These are phyloP conservation scores for Agapostemon virescens DNA, from an alignment of 2,888 invertebrate genomes.

Conservation along the genomic window DNA sequence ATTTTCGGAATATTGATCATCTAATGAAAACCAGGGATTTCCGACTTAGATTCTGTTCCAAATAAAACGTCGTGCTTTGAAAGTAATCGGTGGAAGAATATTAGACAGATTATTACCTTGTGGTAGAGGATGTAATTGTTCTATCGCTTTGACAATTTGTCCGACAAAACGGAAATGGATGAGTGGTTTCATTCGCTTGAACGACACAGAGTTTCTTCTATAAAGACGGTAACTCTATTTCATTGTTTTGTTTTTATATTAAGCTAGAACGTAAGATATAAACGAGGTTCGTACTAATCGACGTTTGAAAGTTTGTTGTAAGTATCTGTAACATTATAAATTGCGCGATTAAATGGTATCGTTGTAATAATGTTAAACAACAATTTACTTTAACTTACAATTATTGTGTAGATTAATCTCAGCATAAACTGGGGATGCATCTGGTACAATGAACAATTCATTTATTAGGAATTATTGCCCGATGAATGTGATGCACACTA, in stretches of 20 bases:
- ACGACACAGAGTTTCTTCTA: conserved; percentile 7
- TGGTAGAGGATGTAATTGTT: background rate
- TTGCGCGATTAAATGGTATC: background rate
- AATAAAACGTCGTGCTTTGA: conserved; percentile 1
- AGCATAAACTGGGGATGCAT: conserved; percentile 12
- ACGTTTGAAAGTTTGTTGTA: background rate
- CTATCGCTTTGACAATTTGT: background rate
- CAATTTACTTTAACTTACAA: no score
- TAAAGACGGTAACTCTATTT: conserved; percentile 12
- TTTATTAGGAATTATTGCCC: conserved; percentile 12
- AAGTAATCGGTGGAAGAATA: background rate
- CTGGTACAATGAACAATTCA: conserved; percentile 8
- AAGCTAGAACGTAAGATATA: background rate
- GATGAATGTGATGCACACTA: conserved; percentile 23
- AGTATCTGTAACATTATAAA: background rate
- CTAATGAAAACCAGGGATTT: conserved; percentile 25
- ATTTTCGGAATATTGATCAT: conserved; percentile 44
- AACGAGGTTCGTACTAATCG: conserved; percentile 1
- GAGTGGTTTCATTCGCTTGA: conserved; percentile 12
- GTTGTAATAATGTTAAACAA: background rate
- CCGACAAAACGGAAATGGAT: background rate
- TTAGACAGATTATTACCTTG: background rate
- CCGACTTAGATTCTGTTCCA: background rate
- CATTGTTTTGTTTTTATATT: background rate
- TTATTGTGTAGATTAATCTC: conserved; percentile 13